These are phyloP conservation scores for Operophtera brumata DNA, from an alignment of 2,888 invertebrate genomes.

Conservation along the genomic window DNA sequence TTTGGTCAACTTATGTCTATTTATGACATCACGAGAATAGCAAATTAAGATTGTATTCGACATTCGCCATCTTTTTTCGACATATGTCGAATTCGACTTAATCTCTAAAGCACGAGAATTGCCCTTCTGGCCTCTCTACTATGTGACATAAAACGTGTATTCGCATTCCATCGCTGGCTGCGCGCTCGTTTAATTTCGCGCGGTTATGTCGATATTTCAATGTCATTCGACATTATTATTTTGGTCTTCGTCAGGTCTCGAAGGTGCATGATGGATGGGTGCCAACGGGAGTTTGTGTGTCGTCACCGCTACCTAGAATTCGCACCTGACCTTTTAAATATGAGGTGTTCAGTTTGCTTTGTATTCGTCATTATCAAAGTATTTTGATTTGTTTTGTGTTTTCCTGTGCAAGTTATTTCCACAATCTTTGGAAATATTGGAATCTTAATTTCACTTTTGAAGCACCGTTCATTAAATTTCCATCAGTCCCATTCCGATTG, in stretches of 20 bases:
- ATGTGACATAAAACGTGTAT: constrained; percentile 15
- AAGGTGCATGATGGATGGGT: constrained; percentile 22
- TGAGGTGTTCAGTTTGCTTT: not conserved
- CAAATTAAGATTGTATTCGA: too few relatives aligned
- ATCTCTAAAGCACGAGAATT: too few relatives aligned
- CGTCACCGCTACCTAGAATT: constrained; percentile 18
- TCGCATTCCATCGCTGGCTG: constrained; percentile 16
- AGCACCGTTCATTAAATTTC: constrained; percentile 23
- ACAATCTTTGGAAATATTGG: constrained; percentile 12
- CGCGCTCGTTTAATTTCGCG: constrained; percentile 8
- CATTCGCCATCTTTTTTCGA: too few relatives aligned
- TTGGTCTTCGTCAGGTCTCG: constrained; percentile 17
- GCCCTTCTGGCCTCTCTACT: too few relatives aligned
- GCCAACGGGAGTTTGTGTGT: constrained; percentile 9
- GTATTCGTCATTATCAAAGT: too few relatives aligned
- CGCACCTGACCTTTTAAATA: constrained; percentile 14
- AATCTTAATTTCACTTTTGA: constrained; percentile 17
- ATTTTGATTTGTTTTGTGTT: too few relatives aligned
- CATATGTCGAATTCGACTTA: too few relatives aligned
- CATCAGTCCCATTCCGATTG: constrained; percentile 24
- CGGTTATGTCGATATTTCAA: constrained; percentile 18
- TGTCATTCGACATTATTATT: constrained; percentile 12
- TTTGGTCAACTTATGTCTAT: too few relatives aligned
- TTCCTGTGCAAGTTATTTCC: not conserved
- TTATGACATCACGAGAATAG: too few relatives aligned